Evolutionary conservation across 1,140 invertebrate genomes (phyloP), one percentile per base, ranked within the genome.

Genomic region (Pseudomyrmex pallidus): DNA sequence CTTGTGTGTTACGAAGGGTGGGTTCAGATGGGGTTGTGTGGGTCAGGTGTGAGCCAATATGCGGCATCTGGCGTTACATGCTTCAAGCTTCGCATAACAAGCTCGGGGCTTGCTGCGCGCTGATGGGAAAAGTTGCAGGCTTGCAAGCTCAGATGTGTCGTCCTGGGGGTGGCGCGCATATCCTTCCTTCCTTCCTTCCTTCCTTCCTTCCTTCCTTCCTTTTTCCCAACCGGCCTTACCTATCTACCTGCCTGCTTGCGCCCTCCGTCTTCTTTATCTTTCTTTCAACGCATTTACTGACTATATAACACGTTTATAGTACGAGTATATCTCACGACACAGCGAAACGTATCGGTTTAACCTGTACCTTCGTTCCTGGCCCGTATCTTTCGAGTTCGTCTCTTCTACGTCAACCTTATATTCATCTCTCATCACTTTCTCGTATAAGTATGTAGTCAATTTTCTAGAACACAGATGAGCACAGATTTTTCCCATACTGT

Each of bases 121-220:
- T 94, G 93, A 94, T 94, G 93, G 93, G 93, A 94, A 94, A 94
- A 94, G 92, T 94, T 94, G 92, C 90, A 91, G 88, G 88, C 90
- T 35, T 92, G 92, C 91, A 92, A 91, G 92, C 91, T 92, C 90
- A 90, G 91, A 93, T 91, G 89, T 90, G 82, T 89, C 85, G 70
- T 87, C 70, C 77, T 88, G 13, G 70, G 9, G 63, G 54, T 56
- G 57, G 66, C 64, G 61, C 84, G 86, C 74, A 78, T 62, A 84
- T 85, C 62, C 87, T 82, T 87, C 82, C 68, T 74, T 85, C 73
- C 50, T 50, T 73, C 61, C 48, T 67, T 78, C 54, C 86, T 88
- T 82, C 70, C 86, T 87, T 22, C 52, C n/a, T 57, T 68, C 17
- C 86, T 88, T 74, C 57, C 85, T 35, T 20, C 7, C 22, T 73